Evolutionary conservation across 2,888 invertebrate genomes (phyloP), one percentile per base, ranked within the genome.

Genomic region (Zeuzera pyrina): DNA sequence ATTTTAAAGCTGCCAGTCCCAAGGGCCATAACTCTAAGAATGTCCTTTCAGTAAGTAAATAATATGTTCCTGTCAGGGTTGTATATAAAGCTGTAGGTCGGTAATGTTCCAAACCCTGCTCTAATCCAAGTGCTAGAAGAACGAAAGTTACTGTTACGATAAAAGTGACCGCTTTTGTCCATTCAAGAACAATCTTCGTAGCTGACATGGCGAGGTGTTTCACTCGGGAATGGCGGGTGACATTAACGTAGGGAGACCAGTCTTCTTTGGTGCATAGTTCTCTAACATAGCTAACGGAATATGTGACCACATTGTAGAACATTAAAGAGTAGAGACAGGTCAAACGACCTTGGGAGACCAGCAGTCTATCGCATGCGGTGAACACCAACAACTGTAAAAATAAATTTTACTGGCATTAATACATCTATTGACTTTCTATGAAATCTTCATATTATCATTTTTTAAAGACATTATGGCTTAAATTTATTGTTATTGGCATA

Each of bases 281-380:
- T 40, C 89, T 88, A 12, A 91, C 87, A 70, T 92, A 92, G 45
- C 88, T 86, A 7, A 91, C 87, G 49, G 91, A 91, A 69, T 92
- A 92, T 1, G 92, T 89, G 41, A 91, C 83, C 4, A 92, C 92
- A 65, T 92, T 92, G 85, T 91, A 92, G 72, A 92, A 92, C 89
- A 92, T 90, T 11, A 92, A 78, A 0, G 91, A 90, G 67, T 92
- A 92, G 13, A 92, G 84, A 25, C 89, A 88, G 1, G 91, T 91
- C 23, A 91, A 83, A 48, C 85, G 67, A 47, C 72, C 85, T 56
- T 85, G 84, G 2, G 84, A 81, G 19, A 88, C 78, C 15, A 92
- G 71, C 15, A 89, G 84, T 13, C 87, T 84, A 53, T 92, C 91
- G 56, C 91, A 91, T 33, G 91, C 85, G 45, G 89, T 87, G 69